Evolutionary conservation across 2,113 vertebrate genomes (phyloP).

Genomic region (Athene noctua): DNA sequence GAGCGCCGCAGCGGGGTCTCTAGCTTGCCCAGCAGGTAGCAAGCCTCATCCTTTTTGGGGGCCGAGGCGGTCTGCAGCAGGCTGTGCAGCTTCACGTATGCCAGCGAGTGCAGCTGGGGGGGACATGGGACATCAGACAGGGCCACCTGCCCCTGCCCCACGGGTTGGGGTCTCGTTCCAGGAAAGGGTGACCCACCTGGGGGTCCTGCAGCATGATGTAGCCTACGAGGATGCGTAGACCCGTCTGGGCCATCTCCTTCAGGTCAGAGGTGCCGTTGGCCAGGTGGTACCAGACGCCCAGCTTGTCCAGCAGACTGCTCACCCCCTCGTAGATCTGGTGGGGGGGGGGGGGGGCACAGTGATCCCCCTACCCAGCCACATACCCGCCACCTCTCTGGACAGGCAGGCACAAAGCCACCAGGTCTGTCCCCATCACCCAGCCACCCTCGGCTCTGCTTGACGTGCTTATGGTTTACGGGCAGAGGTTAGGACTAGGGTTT

Average conservation of each 20-base stretch:
- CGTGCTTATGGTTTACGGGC: rapidly evolving
- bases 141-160: background rate
- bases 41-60: conserved; percentile 85
- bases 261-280: conserved; percentile 79
- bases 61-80: conserved; percentile 87
- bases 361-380: rapidly evolving
- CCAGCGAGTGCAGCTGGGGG: conserved; percentile 85
- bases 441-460: background rate
- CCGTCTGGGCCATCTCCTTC: conserved; percentile 94
- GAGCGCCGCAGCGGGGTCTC: conserved; percentile 80
- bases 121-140: rapidly evolving
- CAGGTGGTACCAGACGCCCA: conserved; percentile 88
- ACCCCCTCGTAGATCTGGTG: conserved; percentile 91
- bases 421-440: background rate
- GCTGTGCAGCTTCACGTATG: conserved; percentile 92
- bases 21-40: conserved; percentile 90
- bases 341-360: background rate
- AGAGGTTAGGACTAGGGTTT: background rate
- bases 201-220: conserved; percentile 89
- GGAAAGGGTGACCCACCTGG: conserved; percentile 73
- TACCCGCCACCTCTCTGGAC: rapidly evolving
- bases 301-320: conserved; percentile 89
- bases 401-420: rapidly evolving
- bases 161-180: too few species aligned
- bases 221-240: conserved; percentile 87